Conservation (phyloP, 2,888 invertebrate genomes). For the Metalampra italica region DNA sequence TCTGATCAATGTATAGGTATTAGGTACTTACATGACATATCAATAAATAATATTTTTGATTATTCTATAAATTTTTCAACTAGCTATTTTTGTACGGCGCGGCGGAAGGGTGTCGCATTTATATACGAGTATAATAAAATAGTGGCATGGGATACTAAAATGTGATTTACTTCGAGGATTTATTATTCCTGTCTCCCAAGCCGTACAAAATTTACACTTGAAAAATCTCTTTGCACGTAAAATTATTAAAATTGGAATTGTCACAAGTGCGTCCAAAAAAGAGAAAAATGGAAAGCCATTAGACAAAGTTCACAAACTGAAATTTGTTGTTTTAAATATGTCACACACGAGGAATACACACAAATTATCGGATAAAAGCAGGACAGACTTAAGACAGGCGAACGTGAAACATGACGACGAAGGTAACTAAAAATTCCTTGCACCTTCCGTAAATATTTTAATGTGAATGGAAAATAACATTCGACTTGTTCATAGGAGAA, state of each 20-base stretch:
- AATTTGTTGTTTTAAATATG: conserved; percentile 74
- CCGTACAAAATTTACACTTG: background rate
- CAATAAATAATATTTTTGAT: no score
- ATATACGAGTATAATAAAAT: no score
- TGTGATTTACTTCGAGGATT: no score
- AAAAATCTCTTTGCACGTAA: conserved; percentile 2
- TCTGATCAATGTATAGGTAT: no score
- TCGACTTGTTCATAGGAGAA: conserved; percentile 47
- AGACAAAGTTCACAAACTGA: conserved; percentile 68
- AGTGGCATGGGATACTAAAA: no score
- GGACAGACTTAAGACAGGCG: conserved; percentile 41
- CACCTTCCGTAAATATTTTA: no score
- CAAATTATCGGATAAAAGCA: conserved; percentile 62
- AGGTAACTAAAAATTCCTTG: conserved; percentile 34
- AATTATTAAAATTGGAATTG: conserved; percentile 57
- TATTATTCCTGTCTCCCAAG: background rate
- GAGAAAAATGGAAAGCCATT: conserved; percentile 66
- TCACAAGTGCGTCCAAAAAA: conserved; percentile 41
- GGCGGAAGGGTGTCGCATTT: no score
- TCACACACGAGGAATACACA: conserved; percentile 67
- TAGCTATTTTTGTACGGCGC: no score
- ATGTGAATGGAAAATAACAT: background rate
- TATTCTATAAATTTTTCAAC: no score
- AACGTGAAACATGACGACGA: conserved; percentile 44
- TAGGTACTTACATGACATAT: no score